Conservation (phyloP, 2,797 vertebrate genomes). For the Taenioides sp. region DNA sequence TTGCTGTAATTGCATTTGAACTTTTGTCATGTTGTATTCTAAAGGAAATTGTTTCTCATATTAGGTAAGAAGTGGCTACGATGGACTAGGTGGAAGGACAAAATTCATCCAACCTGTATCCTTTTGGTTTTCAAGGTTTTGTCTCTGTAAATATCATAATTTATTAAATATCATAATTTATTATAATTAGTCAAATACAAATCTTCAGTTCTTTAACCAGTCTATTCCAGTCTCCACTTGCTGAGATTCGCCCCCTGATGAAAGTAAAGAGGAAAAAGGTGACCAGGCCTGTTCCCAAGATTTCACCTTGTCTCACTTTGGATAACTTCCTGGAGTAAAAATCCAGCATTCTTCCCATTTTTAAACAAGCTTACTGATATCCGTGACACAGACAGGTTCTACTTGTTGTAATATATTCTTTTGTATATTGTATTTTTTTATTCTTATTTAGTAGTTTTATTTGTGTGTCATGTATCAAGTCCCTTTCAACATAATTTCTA, state of each 20-base stretch:
- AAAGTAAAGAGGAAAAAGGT: slow-evolving; percentile 85
- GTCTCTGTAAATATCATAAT: background rate
- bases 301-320: slow-evolving; percentile 72
- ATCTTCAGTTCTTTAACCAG: slow-evolving; percentile 47
- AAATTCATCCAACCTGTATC: slow-evolving; percentile 97
- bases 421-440: background rate
- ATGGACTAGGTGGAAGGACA: slow-evolving; percentile 92
- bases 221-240: slow-evolving; percentile 78
- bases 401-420: background rate
- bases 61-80: slow-evolving; percentile 88
- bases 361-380: slow-evolving; percentile 1
- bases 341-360: background rate
- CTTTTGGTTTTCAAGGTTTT: slow-evolving; percentile 56
- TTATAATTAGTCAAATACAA: background rate
- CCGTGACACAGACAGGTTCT: background rate
- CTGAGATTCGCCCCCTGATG: slow-evolving; percentile 82
- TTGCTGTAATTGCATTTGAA: background rate
- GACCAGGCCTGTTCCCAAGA: slow-evolving; percentile 65
- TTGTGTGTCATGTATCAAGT: background rate
- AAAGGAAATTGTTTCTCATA: slow-evolving; percentile 31
- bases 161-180: background rate
- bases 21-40: background rate
- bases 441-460: background rate
- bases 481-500: background rate
- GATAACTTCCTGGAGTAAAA: slow-evolving; percentile 84